Base-by-base conservation (phyloP, 2,797 vertebrate species). In the Erethizon dorsatum region DNA sequence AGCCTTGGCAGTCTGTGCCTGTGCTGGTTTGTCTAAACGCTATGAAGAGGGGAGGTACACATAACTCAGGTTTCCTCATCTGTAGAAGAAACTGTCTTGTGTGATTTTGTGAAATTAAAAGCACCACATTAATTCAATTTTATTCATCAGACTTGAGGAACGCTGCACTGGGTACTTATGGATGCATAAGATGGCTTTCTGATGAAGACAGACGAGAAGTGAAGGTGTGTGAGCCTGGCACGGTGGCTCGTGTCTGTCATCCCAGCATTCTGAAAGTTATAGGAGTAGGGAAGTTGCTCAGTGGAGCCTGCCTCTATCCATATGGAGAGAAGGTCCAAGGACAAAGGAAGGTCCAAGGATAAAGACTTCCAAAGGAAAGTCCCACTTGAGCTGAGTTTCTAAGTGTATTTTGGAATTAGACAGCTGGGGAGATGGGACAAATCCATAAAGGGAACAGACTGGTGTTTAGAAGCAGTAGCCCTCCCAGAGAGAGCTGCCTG, bases 81-180 rank as follows among this genome's bases (percentile, higher is more conserved):
- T 61, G 7, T 52, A 75, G 20, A 78, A 24, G 52, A 91, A 91
- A 54, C 28, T 18, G 26, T 24, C 56, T 78, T 13, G 24, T 18
- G 17, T 24, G 75, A 13, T 84, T 92, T 80, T 95, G 52, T 90
- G 57, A 88, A 65, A 83, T 80, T 71, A 88, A 92, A 92, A 90
- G 28, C 50, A 78, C 6, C 50, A 26, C 1, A 14, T 31, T 80
- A 80, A 26, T 57, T 94, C 59, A 71, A 37, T 88, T 88, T 83
- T 88, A 85, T 33, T 85, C 6, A 77, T 75, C 20, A 50, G 33
- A 85, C n/a, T 71, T 85, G 61, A 0, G 37, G 59, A 89, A 14
- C 2, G 6, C n/a, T 59, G 26, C 22, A 13, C 7, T 67, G 20
- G 28, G 52, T 26, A 47, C 41, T 45, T 26, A 18, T 37, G 54